Conservation (phyloP, 2,797 vertebrate species). For the Rallus crepitans region DNA sequence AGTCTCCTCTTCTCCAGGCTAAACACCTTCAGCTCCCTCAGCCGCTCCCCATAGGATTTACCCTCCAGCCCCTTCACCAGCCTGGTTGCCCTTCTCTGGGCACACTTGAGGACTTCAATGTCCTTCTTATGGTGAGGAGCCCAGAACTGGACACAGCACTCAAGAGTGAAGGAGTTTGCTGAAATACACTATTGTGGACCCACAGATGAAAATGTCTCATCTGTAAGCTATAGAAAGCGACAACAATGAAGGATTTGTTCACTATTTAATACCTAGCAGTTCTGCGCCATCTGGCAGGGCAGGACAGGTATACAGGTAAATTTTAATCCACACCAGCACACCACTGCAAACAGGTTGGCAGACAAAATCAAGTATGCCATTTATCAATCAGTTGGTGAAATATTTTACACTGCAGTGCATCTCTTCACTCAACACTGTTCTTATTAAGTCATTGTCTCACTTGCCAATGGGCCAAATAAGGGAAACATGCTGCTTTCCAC, state of each 20-base stretch:
- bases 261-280: background rate
- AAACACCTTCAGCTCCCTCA: too few species aligned
- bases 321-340: background rate
- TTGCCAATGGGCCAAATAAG: background rate
- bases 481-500: background rate
- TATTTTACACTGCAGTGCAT: background rate
- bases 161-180: background rate
- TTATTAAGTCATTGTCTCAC: background rate
- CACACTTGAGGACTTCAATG: too few species aligned
- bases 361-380: conserved; percentile 31
- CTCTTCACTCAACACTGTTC: conserved; percentile 16
- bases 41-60: too few species aligned
- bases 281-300: background rate
- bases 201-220: background rate
- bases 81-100: too few species aligned
- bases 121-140: too few species aligned
- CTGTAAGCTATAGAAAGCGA: background rate
- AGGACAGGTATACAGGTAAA: background rate
- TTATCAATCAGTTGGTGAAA: conserved; percentile 15
- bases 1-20: too few species aligned
- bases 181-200: fast-evolving
- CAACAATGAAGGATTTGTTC: conserved; percentile 31
- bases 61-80: too few species aligned
- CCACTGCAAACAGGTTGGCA: background rate
- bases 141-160: too few species aligned